Base-by-base conservation (phyloP, 2,888 invertebrate species). In the Matsumyia berberina region DNA sequence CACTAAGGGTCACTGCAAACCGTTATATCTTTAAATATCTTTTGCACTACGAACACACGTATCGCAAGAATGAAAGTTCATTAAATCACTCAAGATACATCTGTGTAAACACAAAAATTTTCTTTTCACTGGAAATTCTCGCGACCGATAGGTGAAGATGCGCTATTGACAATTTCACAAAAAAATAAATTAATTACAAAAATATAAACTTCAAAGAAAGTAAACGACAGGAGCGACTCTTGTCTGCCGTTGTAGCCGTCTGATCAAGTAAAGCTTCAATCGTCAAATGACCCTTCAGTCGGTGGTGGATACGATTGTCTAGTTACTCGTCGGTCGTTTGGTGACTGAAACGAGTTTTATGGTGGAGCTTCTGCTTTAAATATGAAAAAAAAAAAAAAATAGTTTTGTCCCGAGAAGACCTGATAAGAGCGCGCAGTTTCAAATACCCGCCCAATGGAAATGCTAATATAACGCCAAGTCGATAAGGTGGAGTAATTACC, bases 281-380 rank as follows among this genome's bases (percentile, higher is more conserved):
- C 11, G 12, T n/a, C 11, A 60, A 77, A 55, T 69, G 69, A 60
- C 42, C 53, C 58, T 42, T 60, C 4, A 15, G 37, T 9, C 60
- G 37, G 33, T 51, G 5, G 15, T 33, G 46, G 12, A 66, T 53
- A 15, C 31, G 39, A 42, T 31, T 6, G 11, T 19, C 72, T 67
- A 35, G 53, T 24, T 44, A 15, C 15, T 35, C 8, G 35, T 17
- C 12, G 67, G n/a, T n/a, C n/a, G n/a, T n/a, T 31, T 53, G 39
- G 42, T 46, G 17, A 1, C 37, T 24, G 9, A 57, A 76, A 66
- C 66, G 17, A 66, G 74, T 76, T 76, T 66, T 15, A 5, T 35
- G n/a, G 49, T 6, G 66, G 57, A 17, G 57, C 57, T 31, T 76
- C 49, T 66, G 55, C 64, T 44, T 69, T 69, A 70, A 57, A 70